Evolutionary conservation across 2,113 vertebrate genomes (phyloP).

Genomic region (Malurus cyaneus): DNA sequence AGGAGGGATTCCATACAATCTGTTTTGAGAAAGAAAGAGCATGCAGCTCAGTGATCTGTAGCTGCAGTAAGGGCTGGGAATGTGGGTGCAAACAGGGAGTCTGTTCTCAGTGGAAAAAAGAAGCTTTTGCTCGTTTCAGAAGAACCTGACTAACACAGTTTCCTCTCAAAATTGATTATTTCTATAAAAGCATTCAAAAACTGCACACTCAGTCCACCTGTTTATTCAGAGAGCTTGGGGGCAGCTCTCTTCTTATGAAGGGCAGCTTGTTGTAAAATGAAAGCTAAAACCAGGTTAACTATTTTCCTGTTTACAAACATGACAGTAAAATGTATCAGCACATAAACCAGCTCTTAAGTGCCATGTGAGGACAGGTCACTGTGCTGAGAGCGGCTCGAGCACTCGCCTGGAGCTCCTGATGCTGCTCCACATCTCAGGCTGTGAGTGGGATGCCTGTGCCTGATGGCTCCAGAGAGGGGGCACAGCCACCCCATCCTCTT

Average conservation of each 20-base stretch:
- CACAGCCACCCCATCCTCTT: not conserved
- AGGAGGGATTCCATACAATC: not conserved
- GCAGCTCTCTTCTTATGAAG: not conserved
- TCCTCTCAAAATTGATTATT: not conserved
- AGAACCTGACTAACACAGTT: not conserved
- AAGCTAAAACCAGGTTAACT: not conserved
- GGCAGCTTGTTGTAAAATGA: not conserved
- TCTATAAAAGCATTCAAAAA: not conserved
- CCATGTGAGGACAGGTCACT: not conserved
- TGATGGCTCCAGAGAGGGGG: accelerated
- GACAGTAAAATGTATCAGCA: not conserved
- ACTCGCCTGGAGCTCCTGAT: not conserved
- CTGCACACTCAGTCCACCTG: not conserved
- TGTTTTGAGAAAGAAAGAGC: not conserved
- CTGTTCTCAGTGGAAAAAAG: not conserved
- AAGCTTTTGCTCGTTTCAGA: not conserved
- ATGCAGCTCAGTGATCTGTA: not conserved
- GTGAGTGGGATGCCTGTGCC: not conserved
- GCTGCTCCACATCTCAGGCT: not conserved
- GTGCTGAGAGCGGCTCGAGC: not conserved
- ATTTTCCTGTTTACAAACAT: not conserved
- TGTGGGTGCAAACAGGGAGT: not conserved
- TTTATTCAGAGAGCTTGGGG: not conserved
- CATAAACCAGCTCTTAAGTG: not conserved
- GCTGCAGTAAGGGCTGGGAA: not conserved